These are phyloP conservation scores for Scaptomyza graminum DNA, from an alignment of 1,140 invertebrate species.

Conservation along the genomic window DNA sequence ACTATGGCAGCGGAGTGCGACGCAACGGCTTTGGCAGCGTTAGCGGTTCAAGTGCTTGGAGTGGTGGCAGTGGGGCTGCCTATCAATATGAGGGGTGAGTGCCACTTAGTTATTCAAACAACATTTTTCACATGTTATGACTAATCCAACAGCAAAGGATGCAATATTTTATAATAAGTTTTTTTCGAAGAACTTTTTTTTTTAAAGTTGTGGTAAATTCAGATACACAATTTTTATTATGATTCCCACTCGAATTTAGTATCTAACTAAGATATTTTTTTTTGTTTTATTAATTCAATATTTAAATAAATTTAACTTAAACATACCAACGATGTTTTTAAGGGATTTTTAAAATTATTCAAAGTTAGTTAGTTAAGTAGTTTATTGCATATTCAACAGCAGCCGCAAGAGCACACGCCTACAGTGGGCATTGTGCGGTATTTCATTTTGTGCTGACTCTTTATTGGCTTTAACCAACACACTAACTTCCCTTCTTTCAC, in stretches of 20 bases:
- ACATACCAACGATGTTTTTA: too few species aligned
- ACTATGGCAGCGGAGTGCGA: slow-evolving; percentile 16
- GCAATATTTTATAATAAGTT: too few species aligned
- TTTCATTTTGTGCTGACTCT: slow-evolving; percentile 22
- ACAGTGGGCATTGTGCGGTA: not conserved
- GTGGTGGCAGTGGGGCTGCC: slow-evolving; percentile 39
- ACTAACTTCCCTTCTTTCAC: not conserved
- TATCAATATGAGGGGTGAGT: slow-evolving; percentile 81
- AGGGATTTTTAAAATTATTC: too few species aligned
- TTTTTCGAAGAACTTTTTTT: too few species aligned
- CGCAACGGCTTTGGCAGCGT: slow-evolving; percentile 15
- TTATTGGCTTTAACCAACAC: slow-evolving; percentile 20
- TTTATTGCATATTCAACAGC: slow-evolving; percentile 1
- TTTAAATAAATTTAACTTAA: too few species aligned
- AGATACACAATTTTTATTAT: too few species aligned
- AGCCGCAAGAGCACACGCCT: not conserved
- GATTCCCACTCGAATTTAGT: too few species aligned
- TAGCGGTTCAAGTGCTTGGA: slow-evolving; percentile 38
- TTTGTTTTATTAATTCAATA: too few species aligned
- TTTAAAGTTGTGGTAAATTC: too few species aligned
- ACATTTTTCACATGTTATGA: not conserved
- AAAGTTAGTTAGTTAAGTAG: too few species aligned
- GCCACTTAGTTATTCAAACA: slow-evolving; percentile 1
- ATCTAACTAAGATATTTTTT: too few species aligned
- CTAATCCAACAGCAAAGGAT: too few species aligned